Base-by-base conservation (phyloP, 2,888 invertebrate genomes). In the Microctonus hyperodae region DNA sequence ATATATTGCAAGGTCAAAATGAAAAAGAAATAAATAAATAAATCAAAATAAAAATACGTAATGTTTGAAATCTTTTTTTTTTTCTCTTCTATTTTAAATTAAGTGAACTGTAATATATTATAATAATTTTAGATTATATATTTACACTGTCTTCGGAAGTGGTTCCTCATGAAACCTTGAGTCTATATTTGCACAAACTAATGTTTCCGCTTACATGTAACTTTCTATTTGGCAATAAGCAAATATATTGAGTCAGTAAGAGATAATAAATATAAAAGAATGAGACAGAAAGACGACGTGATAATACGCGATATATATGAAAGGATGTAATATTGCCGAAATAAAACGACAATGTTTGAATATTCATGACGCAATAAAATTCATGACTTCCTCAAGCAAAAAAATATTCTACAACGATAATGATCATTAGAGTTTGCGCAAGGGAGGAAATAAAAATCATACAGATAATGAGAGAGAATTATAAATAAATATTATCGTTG, bases 121-220 rank as follows among this genome's bases (percentile, higher is more conserved):
- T 13, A 37, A 37, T 37, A 44, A 44, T 44, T 44, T 44, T 16
- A 51, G 11, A 23, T 51, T 23, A 22, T 51, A 51, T 7, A 22
- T n/a, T 58, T 37, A 58, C 31, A 23, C 10, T 50, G 10, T 22
- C 51, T 31, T 37, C 56, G 63, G 63, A 63, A 63, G 51, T 51
- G 50, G 58, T 33, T 57, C 56, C 64, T 57, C 56, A 48, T 57
- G 40, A 64, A 66, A 61, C 61, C 56, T 66, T 66, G 65, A 56
- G 56, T 40, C 51, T 66, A 44, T 66, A 61, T 66, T 66, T 31
- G 60, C 59, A 40, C 44, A 66, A 65, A 66, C 44, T 66, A 66
- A 66, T 66, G 61, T 66, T 66, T 66, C 65, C 65, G 65, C 55
- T 66, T 61, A 44, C 61, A 48, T 25, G 55, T 66, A 66, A 66